Conservation (phyloP, 2,113 vertebrate genomes). For the Lampris megalopsis region DNA sequence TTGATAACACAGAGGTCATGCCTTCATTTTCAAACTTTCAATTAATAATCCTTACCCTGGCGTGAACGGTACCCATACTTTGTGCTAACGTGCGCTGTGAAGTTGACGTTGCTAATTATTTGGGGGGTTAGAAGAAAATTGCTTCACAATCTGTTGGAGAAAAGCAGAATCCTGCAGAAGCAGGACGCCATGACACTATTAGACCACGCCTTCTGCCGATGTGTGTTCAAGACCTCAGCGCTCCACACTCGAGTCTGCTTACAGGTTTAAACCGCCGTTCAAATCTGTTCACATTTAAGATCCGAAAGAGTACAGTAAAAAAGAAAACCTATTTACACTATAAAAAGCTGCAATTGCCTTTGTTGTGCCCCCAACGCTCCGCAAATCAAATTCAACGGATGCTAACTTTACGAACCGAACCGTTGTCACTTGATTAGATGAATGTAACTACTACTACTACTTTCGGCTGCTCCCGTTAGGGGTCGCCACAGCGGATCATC, state of each 20-base stretch:
- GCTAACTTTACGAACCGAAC: too few species aligned
- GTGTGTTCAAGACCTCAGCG: slow-evolving; percentile 43
- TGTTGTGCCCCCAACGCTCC: too few species aligned
- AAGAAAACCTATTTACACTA: too few species aligned
- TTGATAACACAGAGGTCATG: slow-evolving; percentile 73
- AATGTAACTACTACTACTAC: too few species aligned
- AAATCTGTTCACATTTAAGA: too few species aligned
- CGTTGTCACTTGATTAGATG: too few species aligned
- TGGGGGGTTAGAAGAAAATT: slow-evolving; percentile 1
- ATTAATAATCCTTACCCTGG: slow-evolving; percentile 85
- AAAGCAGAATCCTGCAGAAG: slow-evolving; percentile 32
- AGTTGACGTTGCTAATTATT: slow-evolving; percentile 7
- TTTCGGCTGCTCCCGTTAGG: too few species aligned
- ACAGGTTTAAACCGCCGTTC: too few species aligned
- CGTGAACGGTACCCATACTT: slow-evolving; percentile 92
- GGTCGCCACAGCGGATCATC: too few species aligned
- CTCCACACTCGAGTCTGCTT: slow-evolving; percentile 10
- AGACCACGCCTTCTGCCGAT: slow-evolving; percentile 62
- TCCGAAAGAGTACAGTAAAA: too few species aligned
- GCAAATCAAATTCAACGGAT: too few species aligned
- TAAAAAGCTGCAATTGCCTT: too few species aligned
- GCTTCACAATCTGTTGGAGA: slow-evolving; percentile 46
- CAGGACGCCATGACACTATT: slow-evolving; percentile 78
- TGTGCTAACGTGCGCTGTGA: slow-evolving; percentile 39
- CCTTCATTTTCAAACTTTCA: background rate